These are phyloP conservation scores for Caenorhabditis becei DNA, from an alignment of 2,888 invertebrate species.

Conservation along the genomic window DNA sequence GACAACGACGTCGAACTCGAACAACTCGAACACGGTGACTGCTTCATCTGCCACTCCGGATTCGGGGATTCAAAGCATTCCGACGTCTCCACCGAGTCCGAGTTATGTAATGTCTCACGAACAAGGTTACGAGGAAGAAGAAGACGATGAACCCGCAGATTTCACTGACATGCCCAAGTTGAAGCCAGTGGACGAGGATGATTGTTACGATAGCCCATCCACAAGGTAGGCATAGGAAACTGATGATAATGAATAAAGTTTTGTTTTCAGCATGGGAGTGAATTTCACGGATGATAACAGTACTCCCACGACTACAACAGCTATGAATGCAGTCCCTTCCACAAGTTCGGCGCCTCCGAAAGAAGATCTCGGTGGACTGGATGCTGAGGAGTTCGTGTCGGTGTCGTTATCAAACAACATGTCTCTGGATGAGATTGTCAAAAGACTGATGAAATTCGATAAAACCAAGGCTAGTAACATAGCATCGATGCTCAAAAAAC, in stretches of 20 bases:
- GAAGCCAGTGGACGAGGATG: slow-evolving; percentile 60
- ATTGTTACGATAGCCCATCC: slow-evolving; percentile 40
- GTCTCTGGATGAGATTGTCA: slow-evolving; percentile 58
- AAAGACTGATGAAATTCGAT: slow-evolving; percentile 55
- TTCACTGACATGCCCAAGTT: slow-evolving; percentile 68
- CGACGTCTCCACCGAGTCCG: slow-evolving; percentile 68
- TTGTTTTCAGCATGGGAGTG: background rate
- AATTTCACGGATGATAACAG: background rate
- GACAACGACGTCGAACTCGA: background rate
- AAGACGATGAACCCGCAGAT: slow-evolving; percentile 46
- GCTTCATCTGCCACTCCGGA: slow-evolving; percentile 78
- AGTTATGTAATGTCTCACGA: slow-evolving; percentile 39
- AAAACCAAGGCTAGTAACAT: slow-evolving; percentile 50
- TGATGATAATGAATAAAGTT: background rate
- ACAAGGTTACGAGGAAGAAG: slow-evolving; percentile 23
- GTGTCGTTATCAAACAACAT: slow-evolving; percentile 57
- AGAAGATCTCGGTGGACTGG: slow-evolving; percentile 4
- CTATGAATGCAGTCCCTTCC: slow-evolving; percentile 9
- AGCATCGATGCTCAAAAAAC: slow-evolving; percentile 56
- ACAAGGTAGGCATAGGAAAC: slow-evolving; percentile 21
- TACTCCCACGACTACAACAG: slow-evolving; percentile 9
- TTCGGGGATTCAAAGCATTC: slow-evolving; percentile 80
- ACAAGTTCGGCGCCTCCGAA: no score
- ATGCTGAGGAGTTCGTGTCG: slow-evolving; percentile 17
- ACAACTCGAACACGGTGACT: background rate